A percentile compares a stretch with the other conserved stretches of the same genome.
Conservation (phyloP, 1,140 invertebrate genomes). For the Drosophila nebulosa region DNA sequence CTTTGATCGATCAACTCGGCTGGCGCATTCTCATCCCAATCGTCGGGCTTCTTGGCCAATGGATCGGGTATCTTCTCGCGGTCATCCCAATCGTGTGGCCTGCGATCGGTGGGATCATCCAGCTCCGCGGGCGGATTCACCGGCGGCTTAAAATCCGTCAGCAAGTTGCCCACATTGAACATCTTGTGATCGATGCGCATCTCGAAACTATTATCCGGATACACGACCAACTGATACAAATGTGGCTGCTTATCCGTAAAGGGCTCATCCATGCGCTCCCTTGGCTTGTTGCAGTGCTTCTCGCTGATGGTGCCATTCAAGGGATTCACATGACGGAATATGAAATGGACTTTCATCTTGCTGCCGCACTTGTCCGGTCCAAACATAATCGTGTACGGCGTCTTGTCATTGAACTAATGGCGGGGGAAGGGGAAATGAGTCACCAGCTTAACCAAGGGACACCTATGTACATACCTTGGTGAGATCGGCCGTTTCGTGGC, state of each 20-base stretch:
- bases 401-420: constrained; percentile 94
- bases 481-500: constrained; percentile 86
- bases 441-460: no score
- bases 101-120: constrained; percentile 94
- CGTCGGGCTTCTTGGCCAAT: constrained; percentile 92
- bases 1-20: constrained; percentile 93
- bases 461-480: constrained; percentile 79
- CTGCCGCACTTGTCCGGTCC: constrained; percentile 99
- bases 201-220: constrained; percentile 92
- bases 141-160: constrained; percentile 95
- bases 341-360: constrained; percentile 98
- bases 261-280: constrained; percentile 91
- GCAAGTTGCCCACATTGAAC: constrained; percentile 91
- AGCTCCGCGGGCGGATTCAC: constrained; percentile 98
- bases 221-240: constrained; percentile 94
- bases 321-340: constrained; percentile 97
- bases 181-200: constrained; percentile 88
- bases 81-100: constrained; percentile 98
- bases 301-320: constrained; percentile 93
- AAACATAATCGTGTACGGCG: constrained; percentile 99
- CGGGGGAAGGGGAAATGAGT: no score
- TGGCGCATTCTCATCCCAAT: constrained; percentile 97
- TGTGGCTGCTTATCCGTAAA: constrained; percentile 98
- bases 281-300: constrained; percentile 95
- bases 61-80: constrained; percentile 97